Conservation (phyloP, 2,888 invertebrate species). For the Acleris sparsana region DNA sequence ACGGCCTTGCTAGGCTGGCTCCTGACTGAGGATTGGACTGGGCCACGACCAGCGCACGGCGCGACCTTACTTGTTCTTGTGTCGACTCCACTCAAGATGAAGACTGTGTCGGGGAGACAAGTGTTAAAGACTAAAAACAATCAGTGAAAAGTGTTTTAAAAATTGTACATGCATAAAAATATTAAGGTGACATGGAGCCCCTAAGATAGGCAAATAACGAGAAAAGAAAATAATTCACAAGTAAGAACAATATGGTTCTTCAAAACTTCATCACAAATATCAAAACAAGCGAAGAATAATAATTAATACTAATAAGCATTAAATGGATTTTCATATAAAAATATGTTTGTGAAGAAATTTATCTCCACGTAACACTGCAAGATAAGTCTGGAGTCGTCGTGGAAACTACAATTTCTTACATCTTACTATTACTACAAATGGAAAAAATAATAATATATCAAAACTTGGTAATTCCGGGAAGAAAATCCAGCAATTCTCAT, state of each 20-base stretch:
- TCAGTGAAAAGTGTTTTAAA: slow-evolving; percentile 27
- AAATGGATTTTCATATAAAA: neutral
- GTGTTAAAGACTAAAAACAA: slow-evolving; percentile 23
- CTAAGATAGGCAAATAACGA: neutral
- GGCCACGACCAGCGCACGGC: slow-evolving; percentile 54
- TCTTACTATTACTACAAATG: too few species aligned
- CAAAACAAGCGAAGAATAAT: neutral
- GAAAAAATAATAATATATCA: too few species aligned
- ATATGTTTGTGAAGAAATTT: neutral
- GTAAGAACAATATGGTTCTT: neutral
- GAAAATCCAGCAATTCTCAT: too few species aligned
- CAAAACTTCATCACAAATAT: neutral
- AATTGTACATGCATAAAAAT: slow-evolving; percentile 15
- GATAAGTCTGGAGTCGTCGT: neutral
- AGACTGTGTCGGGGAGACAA: slow-evolving; percentile 8
- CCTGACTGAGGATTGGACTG: slow-evolving; percentile 86
- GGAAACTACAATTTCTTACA: neutral
- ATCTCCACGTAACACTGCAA: neutral
- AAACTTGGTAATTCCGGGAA: too few species aligned
- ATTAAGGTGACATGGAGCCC: slow-evolving; percentile 25
- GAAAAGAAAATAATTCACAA: neutral
- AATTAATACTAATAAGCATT: neutral
- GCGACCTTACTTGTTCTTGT: slow-evolving; percentile 4
- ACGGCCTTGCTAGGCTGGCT: slow-evolving; percentile 67
- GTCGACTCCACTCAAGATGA: slow-evolving; percentile 7